Evolutionary conservation across 1,140 invertebrate genomes (phyloP), one percentile per base, ranked within the genome.

Genomic region (Aethina tumida): DNA sequence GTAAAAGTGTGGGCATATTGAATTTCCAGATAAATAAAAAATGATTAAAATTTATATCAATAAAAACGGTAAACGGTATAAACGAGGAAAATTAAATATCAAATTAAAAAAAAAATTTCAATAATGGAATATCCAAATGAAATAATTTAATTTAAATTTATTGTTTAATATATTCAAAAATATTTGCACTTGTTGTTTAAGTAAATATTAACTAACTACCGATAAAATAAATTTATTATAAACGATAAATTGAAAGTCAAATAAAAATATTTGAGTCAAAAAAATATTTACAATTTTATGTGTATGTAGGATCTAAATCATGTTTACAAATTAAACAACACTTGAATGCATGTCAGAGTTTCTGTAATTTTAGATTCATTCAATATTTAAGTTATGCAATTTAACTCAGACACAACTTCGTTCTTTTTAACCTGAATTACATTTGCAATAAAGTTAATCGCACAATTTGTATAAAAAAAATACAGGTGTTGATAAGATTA

Each of bases 231-330:
- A 45, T 40, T 24, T 8, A n/a, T n/a, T 45, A 38, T 45, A 40
- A 39, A 28, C 40, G 43, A 45, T 45, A 45, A 45, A 45, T 40
- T 45, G 43, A 45, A 45, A 45, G 43, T 45, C 36, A 45, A 45
- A 45, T 45, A 45, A 45, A 45, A 45, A 45, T 40, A 40, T 45
- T 45, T 45, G 26, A 41, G 32, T 31, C 37, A 32, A 33, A n/a
- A 34, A 44, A 30, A 39, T 35, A 44, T 44, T 44, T 34, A 44
- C 36, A 27, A 35, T 39, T 32, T 39, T 39, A 39, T 44, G 36
- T 44, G 39, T 44, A 37, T 26, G 8, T 12, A 39, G 27, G 35
- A 44, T 25, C 39, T 41, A 41, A 45, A 41, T 41, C 26, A 10
- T 41, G 32, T 45, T 45, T 31, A 31, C 34, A 31, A 28, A 28